Evolutionary conservation across 2,113 vertebrate species (phyloP).

Genomic region (Eublepharis macularius): DNA sequence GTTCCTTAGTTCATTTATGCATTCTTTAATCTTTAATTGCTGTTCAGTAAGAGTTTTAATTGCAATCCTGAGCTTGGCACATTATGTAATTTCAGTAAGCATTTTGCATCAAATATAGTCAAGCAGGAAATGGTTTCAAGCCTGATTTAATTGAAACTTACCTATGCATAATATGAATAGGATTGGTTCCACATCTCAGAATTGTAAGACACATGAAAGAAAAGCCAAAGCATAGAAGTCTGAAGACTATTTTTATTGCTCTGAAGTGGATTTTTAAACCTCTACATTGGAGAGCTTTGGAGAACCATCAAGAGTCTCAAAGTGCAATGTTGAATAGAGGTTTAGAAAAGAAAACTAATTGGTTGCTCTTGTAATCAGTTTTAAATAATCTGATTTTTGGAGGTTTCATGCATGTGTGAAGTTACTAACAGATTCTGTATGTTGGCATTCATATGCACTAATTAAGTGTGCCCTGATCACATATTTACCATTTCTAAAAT

Average conservation of each 20-base stretch:
- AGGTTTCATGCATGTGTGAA: not conserved
- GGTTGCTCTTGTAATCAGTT: not conserved
- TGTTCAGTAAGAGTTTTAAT: slow-evolving; percentile 14
- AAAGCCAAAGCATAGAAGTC: slow-evolving; percentile 47
- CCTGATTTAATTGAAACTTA: not conserved
- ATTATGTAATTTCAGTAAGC: slow-evolving; percentile 33
- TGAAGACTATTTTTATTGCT: slow-evolving; percentile 43
- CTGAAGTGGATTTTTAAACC: slow-evolving; percentile 33
- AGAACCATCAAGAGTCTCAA: slow-evolving; percentile 43
- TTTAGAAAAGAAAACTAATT: slow-evolving; percentile 24
- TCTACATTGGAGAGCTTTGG: slow-evolving; percentile 20
- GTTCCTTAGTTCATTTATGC: slow-evolving; percentile 42
- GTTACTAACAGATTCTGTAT: no score
- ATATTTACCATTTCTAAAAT: not conserved
- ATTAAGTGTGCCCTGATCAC: not conserved
- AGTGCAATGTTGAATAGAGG: slow-evolving; percentile 7
- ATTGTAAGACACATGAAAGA: slow-evolving; percentile 44
- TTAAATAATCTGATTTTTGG: slow-evolving; percentile 29
- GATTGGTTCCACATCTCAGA: not conserved
- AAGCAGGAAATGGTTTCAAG: slow-evolving; percentile 21
- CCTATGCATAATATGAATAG: not conserved
- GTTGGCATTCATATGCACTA: no score
- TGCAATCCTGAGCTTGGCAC: not conserved
- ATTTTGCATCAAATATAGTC: slow-evolving; percentile 46
- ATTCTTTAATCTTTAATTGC: slow-evolving; percentile 30